Evolutionary conservation across 2,797 vertebrate genomes (phyloP).

Genomic region (Parauchenoglanis punctatus): DNA sequence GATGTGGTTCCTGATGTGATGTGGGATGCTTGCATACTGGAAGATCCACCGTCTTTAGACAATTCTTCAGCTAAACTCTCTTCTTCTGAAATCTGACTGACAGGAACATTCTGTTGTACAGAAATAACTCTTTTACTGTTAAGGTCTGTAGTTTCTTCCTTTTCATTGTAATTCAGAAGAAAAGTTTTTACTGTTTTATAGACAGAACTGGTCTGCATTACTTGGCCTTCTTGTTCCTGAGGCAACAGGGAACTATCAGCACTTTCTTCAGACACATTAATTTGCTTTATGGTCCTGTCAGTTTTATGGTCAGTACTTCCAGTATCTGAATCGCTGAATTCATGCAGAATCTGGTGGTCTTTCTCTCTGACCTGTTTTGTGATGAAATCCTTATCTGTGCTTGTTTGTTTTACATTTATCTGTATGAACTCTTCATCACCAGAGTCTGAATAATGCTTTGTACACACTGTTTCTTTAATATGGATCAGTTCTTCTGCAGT

Average conservation of each 20-base stretch:
- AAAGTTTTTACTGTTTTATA: constrained; percentile 41
- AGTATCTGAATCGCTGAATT: constrained; percentile 68
- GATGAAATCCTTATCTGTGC: constrained; percentile 84
- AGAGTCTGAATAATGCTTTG: constrained; percentile 76
- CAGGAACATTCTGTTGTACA: constrained; percentile 68
- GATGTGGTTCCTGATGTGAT: constrained; percentile 89
- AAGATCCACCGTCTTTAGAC: constrained; percentile 91
- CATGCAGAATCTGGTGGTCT: constrained; percentile 64
- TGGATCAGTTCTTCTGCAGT: constrained; percentile 60
- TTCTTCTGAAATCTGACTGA: constrained; percentile 75
- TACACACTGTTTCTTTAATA: constrained; percentile 56
- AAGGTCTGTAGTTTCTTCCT: constrained; percentile 69
- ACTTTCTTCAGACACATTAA: constrained; percentile 76
- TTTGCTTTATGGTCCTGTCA: constrained; percentile 71
- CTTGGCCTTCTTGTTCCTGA: constrained; percentile 71
- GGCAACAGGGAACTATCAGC: constrained; percentile 69
- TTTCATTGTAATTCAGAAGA: constrained; percentile 35
- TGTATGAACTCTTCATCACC: constrained; percentile 91
- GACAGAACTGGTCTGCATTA: constrained; percentile 66
- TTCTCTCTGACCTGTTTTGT: constrained; percentile 75
- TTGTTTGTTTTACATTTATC: constrained; percentile 92
- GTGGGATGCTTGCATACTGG: constrained; percentile 91
- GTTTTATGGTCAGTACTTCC: constrained; percentile 71
- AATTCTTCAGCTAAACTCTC: constrained; percentile 90
- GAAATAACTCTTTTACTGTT: constrained; percentile 78